A percentile compares a stretch with the other conserved stretches of the same genome.
Conservation (phyloP, 2,888 invertebrate species). For the Cosmia pyralina region DNA sequence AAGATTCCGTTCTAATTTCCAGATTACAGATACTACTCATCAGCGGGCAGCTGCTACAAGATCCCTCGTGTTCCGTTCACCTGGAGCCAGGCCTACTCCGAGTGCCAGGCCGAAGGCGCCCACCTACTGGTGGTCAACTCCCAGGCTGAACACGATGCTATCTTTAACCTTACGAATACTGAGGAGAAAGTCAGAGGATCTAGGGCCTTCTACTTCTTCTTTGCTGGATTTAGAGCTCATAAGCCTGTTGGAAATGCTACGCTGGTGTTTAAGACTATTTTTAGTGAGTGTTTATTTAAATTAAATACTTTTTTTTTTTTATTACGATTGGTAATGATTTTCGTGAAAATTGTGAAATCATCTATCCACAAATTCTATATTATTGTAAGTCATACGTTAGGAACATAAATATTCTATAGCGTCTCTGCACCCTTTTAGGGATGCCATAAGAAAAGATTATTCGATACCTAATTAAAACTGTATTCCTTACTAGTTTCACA, state of each 20-base stretch:
- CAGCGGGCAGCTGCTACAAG: constrained; percentile 79
- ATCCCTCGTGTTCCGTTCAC: constrained; percentile 68
- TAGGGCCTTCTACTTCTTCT: constrained; percentile 70
- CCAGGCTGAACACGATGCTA: constrained; percentile 69
- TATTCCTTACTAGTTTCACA: not conserved
- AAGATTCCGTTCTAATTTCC: constrained; percentile 13
- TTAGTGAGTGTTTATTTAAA: constrained; percentile 73
- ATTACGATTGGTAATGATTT: not conserved
- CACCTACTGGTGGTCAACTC: constrained; percentile 81
- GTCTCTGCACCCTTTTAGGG: not conserved
- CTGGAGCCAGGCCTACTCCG: constrained; percentile 80
- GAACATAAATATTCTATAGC: not conserved
- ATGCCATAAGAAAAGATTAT: no score
- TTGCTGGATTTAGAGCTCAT: constrained; percentile 77
- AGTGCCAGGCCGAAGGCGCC: constrained; percentile 76
- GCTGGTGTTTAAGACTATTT: constrained; percentile 78
- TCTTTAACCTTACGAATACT: constrained; percentile 68
- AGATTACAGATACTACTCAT: constrained; percentile 74
- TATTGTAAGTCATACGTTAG: not conserved
- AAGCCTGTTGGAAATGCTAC: constrained; percentile 64
- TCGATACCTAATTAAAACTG: not conserved
- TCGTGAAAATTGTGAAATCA: not conserved
- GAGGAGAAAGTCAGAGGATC: constrained; percentile 41
- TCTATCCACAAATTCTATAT: not conserved
- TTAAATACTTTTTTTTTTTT: not conserved